A percentile compares a stretch with the other conserved stretches of the same genome.
Evolutionary conservation across 2,113 vertebrate species (phyloP).

Genomic region (Motacilla tschutschensis): DNA sequence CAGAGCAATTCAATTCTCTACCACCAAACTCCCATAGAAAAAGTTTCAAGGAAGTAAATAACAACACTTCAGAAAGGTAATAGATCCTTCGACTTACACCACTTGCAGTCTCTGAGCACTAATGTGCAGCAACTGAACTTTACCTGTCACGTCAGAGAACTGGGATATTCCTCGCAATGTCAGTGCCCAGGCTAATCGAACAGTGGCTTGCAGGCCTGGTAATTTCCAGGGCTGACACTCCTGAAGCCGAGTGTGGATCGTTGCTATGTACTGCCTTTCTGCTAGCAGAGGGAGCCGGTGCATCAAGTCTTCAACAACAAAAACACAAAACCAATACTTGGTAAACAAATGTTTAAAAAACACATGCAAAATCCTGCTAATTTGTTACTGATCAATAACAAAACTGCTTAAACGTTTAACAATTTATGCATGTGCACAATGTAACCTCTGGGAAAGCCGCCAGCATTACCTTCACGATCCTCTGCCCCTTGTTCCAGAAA

Average conservation of each 20-base stretch:
- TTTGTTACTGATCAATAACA: not conserved
- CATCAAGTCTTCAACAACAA: conserved; percentile 81
- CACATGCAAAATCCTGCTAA: not conserved
- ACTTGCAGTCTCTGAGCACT: not conserved
- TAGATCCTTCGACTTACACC: not conserved
- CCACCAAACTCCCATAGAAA: not conserved
- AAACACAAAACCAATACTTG: not conserved
- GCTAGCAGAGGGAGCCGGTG: conserved; percentile 86
- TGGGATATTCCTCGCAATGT: conserved; percentile 90
- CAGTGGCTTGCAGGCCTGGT: conserved; percentile 90
- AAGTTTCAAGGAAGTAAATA: not conserved
- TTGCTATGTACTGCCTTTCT: conserved; percentile 90
- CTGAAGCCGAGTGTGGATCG: conserved; percentile 87
- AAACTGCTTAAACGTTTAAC: not conserved
- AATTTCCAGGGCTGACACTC: conserved; percentile 89
- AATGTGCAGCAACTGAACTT: not conserved
- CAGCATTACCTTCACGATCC: conserved; percentile 87
- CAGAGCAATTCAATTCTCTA: not conserved
- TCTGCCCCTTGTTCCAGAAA: conserved; percentile 91
- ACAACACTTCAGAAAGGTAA: not conserved
- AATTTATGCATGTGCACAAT: not conserved
- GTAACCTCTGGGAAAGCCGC: not conserved
- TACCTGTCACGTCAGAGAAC: conserved; percentile 91
- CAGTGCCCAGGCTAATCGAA: conserved; percentile 91
- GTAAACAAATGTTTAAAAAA: not conserved